Percentiles rank a stretch among this genome's conserved stretches.
phyloP scores from a whole-genome alignment of 2,113 vertebrate genomes.

The Daboia siamensis region DNA sequence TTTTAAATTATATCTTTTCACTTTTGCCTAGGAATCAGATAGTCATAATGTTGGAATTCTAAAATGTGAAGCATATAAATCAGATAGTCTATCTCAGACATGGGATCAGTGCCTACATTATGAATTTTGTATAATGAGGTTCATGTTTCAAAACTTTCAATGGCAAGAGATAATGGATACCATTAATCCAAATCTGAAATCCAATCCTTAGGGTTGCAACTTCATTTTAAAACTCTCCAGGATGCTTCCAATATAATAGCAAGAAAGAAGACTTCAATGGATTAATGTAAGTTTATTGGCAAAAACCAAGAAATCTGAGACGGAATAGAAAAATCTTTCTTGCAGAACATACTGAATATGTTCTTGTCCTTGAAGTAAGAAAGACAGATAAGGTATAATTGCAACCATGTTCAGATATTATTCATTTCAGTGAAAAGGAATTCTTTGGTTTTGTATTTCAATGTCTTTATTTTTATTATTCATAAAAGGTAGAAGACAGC shows the following conservation, averaged over 20 bases:
- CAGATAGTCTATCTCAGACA: not conserved
- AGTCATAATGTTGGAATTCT: not conserved
- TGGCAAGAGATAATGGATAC: conserved; percentile 30
- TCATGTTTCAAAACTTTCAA: conserved; percentile 32
- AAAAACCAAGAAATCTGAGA: conserved; percentile 41
- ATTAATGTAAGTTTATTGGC: conserved; percentile 30
- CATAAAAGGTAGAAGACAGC: conserved; percentile 33
- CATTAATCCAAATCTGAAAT: conserved; percentile 29
- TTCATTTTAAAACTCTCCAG: conserved; percentile 34
- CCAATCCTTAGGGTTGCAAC: conserved; percentile 7
- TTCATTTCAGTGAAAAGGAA: conserved; percentile 46
- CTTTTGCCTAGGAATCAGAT: not conserved
- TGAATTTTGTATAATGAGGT: not conserved
- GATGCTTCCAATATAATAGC: conserved; percentile 48
- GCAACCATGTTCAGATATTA: conserved; percentile 36
- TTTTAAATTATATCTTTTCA: not conserved
- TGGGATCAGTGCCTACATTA: not conserved
- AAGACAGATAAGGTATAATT: conserved; percentile 39
- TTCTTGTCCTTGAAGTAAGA: conserved; percentile 36
- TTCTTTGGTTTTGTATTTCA: not conserved
- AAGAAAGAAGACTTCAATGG: conserved; percentile 30
- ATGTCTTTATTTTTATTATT: conserved; percentile 16
- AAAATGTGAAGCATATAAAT: not conserved
- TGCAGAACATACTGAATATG: conserved; percentile 35
- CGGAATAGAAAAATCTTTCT: conserved; percentile 33